Base-by-base conservation (phyloP, 2,888 invertebrate genomes). In the Euplagia quadripunctaria region DNA sequence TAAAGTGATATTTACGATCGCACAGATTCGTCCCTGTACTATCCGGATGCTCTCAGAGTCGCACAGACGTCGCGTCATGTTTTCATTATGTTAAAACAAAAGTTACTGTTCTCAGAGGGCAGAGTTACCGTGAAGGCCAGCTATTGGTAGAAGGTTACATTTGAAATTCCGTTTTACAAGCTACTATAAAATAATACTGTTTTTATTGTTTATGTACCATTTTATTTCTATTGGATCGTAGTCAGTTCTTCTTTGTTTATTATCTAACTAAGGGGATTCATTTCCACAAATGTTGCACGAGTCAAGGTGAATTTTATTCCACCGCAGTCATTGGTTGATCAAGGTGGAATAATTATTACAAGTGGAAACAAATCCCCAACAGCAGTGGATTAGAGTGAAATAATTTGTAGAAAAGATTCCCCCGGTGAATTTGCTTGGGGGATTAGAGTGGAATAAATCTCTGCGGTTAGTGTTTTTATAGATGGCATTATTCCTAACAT, bases 61-160 rank as follows among this genome's bases (percentile, higher is more conserved):
- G 70, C 61, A 46, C 20, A 70, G 75, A 71, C 49, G 64, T 61
- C 55, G 69, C 68, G 74, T 80, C 75, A 77, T 81, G 83, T 83
- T 86, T 83, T 86, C 81, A 85, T 86, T 82, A 84, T 79, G 78
- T 80, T 86, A 82, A 87, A 85, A 85, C 82, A 79, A 84, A 85
- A 87, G 84, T 87, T 85, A 83, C 74, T 76, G 73, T 70, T 70
- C 87, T 66, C 82, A 4, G 6, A 85, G 72, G 87, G 75, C 64
- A 52, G 20, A 12, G 17, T 51, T 49, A 31, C n/a, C n/a, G 52
- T 52, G 63, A 42, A 61, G 5, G 31, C 64, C 70, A 73, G 64
- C 72, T 82, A 78, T 73, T 72, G 81, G 71, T 78, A 73, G 72
- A 73, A 42, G 61, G 31, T 46, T 75, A 78, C 75, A 80, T 64